Evolutionary conservation across 2,113 vertebrate genomes (phyloP).

Genomic region (Vicugna pacos): DNA sequence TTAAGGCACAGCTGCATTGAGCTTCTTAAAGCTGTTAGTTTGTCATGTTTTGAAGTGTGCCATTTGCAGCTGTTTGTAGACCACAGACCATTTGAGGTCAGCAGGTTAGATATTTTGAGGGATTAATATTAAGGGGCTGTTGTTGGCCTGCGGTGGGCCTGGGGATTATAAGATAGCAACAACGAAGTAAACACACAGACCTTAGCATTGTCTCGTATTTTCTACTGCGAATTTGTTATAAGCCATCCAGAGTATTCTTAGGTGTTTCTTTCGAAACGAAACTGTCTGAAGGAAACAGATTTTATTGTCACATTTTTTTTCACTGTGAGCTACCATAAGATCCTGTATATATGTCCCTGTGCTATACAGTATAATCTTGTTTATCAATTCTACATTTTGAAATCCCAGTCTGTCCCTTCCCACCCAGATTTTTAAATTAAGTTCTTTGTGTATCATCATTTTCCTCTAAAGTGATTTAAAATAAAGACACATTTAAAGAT

Average conservation of each 20-base stretch:
- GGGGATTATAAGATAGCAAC: neutral
- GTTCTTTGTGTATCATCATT: neutral
- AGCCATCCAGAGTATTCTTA: neutral
- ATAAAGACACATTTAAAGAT: neutral
- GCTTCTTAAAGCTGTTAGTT: slow-evolving; percentile 35
- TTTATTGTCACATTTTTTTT: too few species aligned
- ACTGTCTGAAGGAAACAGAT: neutral
- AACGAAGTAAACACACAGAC: neutral
- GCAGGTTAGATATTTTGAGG: neutral
- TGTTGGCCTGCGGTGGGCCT: neutral
- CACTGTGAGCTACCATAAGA: too few species aligned
- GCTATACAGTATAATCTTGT: too few species aligned
- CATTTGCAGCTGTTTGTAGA: neutral
- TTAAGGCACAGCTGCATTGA: neutral
- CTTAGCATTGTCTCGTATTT: neutral
- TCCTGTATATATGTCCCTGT: too few species aligned
- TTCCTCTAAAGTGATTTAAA: slow-evolving; percentile 15
- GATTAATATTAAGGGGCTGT: slow-evolving; percentile 57
- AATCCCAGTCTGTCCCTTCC: too few species aligned
- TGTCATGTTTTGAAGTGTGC: slow-evolving; percentile 61
- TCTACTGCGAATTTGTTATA: neutral
- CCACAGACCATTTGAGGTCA: slow-evolving; percentile 63
- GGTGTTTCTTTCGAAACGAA: neutral
- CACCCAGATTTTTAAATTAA: slow-evolving; percentile 25
- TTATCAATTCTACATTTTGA: too few species aligned